phyloP scores from a whole-genome alignment of 2,113 vertebrate species.

The Nymphicus hollandicus region DNA sequence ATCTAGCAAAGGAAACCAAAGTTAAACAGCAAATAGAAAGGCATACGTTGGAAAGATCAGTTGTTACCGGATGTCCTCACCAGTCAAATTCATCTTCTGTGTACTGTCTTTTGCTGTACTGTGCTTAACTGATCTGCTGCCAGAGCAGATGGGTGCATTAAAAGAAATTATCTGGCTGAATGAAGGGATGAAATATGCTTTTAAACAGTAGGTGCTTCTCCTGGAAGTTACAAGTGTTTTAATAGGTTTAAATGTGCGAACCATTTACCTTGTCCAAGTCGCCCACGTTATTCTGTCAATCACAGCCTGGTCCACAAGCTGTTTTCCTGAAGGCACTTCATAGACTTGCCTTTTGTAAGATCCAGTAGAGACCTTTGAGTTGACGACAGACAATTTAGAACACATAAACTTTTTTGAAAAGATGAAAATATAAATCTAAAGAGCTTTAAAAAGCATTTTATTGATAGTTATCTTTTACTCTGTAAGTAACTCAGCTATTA shows the following conservation, averaged over 20 bases:
- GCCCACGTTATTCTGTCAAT: conserved; percentile 98
- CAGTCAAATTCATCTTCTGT: neutral
- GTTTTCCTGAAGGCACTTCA: conserved; percentile 97
- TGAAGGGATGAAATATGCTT: neutral
- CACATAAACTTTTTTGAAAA: neutral
- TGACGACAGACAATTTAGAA: conserved; percentile 7
- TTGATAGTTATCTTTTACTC: neutral
- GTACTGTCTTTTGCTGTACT: neutral
- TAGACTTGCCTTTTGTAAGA: conserved; percentile 95
- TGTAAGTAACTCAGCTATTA: neutral
- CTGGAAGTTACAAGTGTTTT: neutral
- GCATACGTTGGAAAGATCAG: neutral
- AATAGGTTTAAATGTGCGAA: neutral
- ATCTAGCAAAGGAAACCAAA: neutral
- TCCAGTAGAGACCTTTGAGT: conserved; percentile 90
- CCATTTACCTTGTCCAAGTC: conserved; percentile 92
- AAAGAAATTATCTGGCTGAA: neutral
- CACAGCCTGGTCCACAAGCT: conserved; percentile 86
- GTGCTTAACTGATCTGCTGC: neutral
- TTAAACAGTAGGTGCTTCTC: neutral
- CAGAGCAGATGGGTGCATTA: neutral
- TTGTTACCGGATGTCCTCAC: neutral
- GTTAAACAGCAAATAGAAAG: neutral
- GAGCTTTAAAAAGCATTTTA: neutral
- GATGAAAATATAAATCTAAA: neutral